Conservation (phyloP, 2,888 invertebrate species). For the Leucophenga montana region DNA sequence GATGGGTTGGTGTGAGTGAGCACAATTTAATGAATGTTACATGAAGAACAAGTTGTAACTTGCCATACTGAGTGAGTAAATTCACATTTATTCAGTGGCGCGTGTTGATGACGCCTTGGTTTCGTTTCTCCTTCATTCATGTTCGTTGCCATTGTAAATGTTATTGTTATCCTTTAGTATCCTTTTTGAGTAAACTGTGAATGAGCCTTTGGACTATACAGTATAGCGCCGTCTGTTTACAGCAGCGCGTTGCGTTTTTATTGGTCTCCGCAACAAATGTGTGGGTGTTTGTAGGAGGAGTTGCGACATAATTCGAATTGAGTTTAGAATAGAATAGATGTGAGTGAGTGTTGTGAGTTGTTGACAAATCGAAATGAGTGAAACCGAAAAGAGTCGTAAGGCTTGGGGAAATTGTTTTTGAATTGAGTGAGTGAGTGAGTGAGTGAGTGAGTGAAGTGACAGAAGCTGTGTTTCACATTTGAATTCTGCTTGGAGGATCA, state of each 20-base stretch:
- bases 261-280: conserved; percentile 18
- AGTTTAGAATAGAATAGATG: not conserved
- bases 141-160: conserved; percentile 35
- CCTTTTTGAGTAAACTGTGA: not conserved
- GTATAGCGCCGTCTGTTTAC: conserved; percentile 15
- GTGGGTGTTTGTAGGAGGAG: conserved; percentile 29
- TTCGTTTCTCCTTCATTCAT: conserved; percentile 62
- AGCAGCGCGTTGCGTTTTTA: conserved; percentile 17
- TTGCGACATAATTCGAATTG: conserved; percentile 1
- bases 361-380: too few species aligned
- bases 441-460: too few species aligned
- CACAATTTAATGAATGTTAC: conserved; percentile 14
- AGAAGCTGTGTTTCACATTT: too few species aligned
- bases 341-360: too few species aligned
- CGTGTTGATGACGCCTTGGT: conserved; percentile 49
- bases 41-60: conserved; percentile 30
- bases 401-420: too few species aligned
- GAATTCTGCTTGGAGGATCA: too few species aligned
- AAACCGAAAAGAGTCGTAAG: too few species aligned
- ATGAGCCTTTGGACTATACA: not conserved
- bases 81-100: conserved; percentile 7
- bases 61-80: not conserved
- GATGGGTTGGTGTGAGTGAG: too few species aligned
- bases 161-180: not conserved
- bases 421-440: too few species aligned